Conservation (phyloP, 2,113 vertebrate genomes). For the Ahaetulla prasina region DNA sequence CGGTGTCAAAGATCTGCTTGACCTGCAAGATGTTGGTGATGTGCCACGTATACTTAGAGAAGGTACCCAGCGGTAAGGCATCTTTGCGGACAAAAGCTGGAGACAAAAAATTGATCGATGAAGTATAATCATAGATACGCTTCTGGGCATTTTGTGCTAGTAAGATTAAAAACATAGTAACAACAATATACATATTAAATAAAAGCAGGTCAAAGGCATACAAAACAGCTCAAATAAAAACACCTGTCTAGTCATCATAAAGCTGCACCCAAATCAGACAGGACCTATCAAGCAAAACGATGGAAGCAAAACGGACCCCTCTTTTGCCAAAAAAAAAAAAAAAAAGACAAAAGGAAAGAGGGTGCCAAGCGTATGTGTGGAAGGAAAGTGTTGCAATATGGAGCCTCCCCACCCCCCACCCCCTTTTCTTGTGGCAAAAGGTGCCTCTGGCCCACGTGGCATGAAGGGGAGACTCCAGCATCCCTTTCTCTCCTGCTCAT, state of each 20-base stretch:
- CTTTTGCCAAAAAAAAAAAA: not conserved
- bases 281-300: not conserved
- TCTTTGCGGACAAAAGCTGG: constrained; percentile 82
- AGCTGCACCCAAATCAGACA: not conserved
- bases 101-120: not conserved
- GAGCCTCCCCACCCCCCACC: not conserved
- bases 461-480: not conserved
- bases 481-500: not conserved
- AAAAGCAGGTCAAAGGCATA: not conserved
- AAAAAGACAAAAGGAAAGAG: not conserved
- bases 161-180: not conserved
- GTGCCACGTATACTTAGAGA: constrained; percentile 91
- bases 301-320: not conserved
- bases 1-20: constrained; percentile 89
- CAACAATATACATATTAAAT: not conserved
- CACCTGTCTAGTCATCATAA: not conserved
- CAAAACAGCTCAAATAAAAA: not conserved
- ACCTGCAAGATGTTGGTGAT: constrained; percentile 85
- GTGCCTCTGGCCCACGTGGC: not conserved
- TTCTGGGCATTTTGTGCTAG: not conserved
- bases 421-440: not conserved
- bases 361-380: too few relatives aligned
- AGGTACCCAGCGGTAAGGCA: constrained; percentile 78
- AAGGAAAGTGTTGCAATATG: not conserved
- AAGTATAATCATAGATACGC: not conserved